phyloP scores from a whole-genome alignment of 2,797 vertebrate species.

The Siniperca obscura region DNA sequence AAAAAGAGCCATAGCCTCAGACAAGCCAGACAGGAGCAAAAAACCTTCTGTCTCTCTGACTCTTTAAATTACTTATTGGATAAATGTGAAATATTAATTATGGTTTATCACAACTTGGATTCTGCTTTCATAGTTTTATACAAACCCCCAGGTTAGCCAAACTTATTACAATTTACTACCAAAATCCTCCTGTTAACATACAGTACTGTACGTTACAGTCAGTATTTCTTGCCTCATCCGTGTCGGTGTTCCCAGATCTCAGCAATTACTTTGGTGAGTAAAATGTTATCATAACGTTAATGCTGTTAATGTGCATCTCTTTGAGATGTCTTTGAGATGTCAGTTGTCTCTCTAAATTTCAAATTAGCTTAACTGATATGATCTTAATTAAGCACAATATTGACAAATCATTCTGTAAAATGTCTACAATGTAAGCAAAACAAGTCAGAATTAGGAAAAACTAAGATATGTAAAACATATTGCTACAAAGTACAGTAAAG shows the following conservation, averaged over 20 bases:
- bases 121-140: neutral
- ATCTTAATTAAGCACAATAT: neutral
- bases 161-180: neutral
- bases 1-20: neutral
- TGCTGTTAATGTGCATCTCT: neutral
- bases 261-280: too few species aligned
- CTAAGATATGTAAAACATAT: neutral
- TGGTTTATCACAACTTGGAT: neutral
- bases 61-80: neutral
- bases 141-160: too few species aligned
- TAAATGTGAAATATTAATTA: neutral
- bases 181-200: neutral
- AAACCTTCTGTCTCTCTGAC: neutral
- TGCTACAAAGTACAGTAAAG: slow-evolving; percentile 4
- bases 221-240: too few species aligned
- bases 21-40: neutral
- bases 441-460: neutral
- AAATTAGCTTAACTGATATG: neutral
- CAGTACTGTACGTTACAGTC: neutral
- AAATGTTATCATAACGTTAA: neutral
- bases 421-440: neutral
- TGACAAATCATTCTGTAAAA: neutral
- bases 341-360: neutral
- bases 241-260: too few species aligned
- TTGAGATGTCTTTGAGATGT: neutral